Conservation (phyloP, 2,797 vertebrate genomes). For the Florisuga fusca region DNA sequence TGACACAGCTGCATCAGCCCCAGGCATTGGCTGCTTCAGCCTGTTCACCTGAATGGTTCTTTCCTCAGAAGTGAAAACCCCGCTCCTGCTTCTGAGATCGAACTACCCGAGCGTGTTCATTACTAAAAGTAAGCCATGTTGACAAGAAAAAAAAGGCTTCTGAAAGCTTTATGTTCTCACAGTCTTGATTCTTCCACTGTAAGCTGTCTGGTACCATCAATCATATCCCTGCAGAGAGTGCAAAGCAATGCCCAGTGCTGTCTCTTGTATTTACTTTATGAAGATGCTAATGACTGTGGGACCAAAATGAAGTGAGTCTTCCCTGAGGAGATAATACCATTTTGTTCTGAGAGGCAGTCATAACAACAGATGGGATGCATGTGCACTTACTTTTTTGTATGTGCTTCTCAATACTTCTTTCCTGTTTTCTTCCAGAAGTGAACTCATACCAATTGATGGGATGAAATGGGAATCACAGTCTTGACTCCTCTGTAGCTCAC, state of each 20-base stretch:
- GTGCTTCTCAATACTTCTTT: not conserved
- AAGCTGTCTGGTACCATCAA: not conserved
- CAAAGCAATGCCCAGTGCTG: not conserved
- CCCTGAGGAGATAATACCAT: not conserved
- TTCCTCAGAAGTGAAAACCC: not conserved
- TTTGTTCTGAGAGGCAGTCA: not conserved
- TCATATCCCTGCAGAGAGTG: not conserved
- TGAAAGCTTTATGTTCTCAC: not conserved
- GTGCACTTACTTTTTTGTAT: not conserved
- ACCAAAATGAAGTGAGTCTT: not conserved
- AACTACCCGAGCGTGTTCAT: not conserved
- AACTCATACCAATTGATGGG: not conserved
- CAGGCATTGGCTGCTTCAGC: not conserved
- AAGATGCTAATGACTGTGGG: not conserved
- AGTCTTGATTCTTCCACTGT: not conserved
- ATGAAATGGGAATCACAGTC: not conserved
- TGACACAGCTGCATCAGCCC: not conserved
- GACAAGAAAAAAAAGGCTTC: not conserved
- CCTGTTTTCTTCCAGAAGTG: not conserved
- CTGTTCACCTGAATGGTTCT: not conserved
- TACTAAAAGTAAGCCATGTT: not conserved
- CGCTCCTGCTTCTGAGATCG: not conserved
- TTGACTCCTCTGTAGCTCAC: not conserved
- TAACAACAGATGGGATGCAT: not conserved
- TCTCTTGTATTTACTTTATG: not conserved